Evolutionary conservation across 2,888 invertebrate species (phyloP).

Genomic region (Epirrhoe alternata): DNA sequence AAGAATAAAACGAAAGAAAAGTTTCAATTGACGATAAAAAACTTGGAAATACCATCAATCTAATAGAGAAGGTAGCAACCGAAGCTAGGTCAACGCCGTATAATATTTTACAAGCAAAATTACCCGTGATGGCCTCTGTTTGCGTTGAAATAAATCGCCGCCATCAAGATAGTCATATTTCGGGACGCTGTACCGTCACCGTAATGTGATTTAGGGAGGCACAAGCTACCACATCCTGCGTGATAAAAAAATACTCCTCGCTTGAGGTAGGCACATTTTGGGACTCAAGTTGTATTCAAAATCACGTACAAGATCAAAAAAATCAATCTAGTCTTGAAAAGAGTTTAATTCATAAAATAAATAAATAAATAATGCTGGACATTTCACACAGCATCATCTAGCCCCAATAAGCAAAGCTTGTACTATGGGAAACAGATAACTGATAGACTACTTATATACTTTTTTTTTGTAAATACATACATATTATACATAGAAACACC

Average conservation of each 20-base stretch:
- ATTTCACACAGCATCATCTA: no score
- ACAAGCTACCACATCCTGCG: slow-evolving; percentile 15
- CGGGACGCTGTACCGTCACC: slow-evolving; percentile 33
- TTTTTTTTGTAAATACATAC: no score
- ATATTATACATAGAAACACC: no score
- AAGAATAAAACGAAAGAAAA: no score
- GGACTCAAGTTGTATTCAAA: neutral
- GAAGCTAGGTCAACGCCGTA: neutral
- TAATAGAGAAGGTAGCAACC: neutral
- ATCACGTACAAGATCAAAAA: no score
- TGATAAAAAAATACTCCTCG: no score
- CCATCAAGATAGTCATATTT: slow-evolving; percentile 42
- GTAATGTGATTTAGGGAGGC: slow-evolving; percentile 43
- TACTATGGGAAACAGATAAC: no score
- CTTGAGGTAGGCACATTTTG: neutral
- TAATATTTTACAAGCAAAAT: slow-evolving; percentile 10
- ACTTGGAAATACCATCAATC: neutral
- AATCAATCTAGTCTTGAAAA: no score
- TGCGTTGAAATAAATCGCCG: slow-evolving; percentile 46
- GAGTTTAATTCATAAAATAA: no score
- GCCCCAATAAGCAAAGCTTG: no score
- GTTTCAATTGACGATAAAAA: neutral
- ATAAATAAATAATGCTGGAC: no score
- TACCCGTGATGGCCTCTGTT: slow-evolving; percentile 17
- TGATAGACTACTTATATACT: no score